Evolutionary conservation across 2,888 invertebrate genomes (phyloP).

Genomic region (Aporophyla lueneburgensis): DNA sequence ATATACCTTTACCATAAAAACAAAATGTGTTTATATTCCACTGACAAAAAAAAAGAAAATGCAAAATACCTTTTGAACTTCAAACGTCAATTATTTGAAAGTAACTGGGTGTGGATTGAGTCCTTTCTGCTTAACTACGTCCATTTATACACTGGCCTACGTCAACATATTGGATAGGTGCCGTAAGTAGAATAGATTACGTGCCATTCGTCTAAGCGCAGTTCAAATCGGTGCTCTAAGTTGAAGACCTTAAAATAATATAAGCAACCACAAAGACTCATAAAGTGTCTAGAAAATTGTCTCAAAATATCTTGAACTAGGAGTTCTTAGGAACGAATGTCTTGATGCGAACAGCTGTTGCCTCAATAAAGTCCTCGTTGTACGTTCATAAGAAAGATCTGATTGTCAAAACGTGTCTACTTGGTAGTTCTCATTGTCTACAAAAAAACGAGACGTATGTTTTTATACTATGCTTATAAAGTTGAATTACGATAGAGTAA

Average conservation of each 20-base stretch:
- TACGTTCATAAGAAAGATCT: conserved; percentile 54
- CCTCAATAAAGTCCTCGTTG: conserved; percentile 51
- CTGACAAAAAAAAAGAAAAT: too few species aligned
- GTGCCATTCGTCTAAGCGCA: neutral
- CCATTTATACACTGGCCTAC: neutral
- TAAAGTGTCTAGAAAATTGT: conserved; percentile 23
- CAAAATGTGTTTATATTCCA: too few species aligned
- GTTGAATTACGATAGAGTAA: conserved; percentile 1
- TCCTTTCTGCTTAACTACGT: too few species aligned
- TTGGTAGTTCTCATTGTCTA: neutral
- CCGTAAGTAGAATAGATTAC: neutral
- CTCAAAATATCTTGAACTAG: conserved; percentile 16
- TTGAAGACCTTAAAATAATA: neutral
- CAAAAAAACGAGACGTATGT: conserved; percentile 16
- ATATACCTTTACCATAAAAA: too few species aligned
- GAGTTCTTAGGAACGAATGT: conserved; percentile 27
- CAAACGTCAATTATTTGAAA: too few species aligned
- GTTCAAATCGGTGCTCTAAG: neutral
- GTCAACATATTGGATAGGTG: neutral
- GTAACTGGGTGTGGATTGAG: too few species aligned
- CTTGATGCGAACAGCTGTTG: conserved; percentile 57
- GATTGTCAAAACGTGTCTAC: conserved; percentile 48
- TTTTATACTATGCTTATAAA: conserved; percentile 17
- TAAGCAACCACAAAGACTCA: neutral
- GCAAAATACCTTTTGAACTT: too few species aligned